These are phyloP conservation scores for Muricea muricata DNA, from an alignment of 92 coral and sea anemone species.

Conservation along the genomic window DNA sequence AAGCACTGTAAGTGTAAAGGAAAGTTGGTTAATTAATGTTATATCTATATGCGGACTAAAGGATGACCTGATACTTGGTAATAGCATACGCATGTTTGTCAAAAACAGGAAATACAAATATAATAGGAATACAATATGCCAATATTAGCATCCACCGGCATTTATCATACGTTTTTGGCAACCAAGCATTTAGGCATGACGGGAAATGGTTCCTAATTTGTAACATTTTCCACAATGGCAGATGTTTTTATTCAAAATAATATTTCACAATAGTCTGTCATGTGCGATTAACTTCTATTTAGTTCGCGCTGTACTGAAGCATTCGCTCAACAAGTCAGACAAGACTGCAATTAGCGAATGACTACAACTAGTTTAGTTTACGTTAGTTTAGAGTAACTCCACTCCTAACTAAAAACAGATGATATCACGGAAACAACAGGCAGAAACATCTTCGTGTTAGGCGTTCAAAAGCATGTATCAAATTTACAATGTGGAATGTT, in stretches of 20 bases:
- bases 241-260: not conserved
- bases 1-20: too few relatives aligned
- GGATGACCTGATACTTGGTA: too few relatives aligned
- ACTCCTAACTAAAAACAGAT: constrained; percentile 1
- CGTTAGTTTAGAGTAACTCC: not conserved
- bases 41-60: too few relatives aligned
- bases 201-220: not conserved
- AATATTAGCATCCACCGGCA: not conserved
- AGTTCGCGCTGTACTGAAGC: not conserved
- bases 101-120: not conserved
- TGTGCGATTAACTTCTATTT: not conserved
- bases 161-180: not conserved
- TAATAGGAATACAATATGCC: not conserved
- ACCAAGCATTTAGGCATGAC: not conserved
- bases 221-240: not conserved
- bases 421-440: not conserved
- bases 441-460: not conserved
- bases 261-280: not conserved
- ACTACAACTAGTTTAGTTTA: not conserved
- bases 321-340: constrained; percentile 2
- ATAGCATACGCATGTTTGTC: not conserved
- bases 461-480: not conserved
- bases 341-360: not conserved
- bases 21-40: too few relatives aligned
- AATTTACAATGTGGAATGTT: not conserved